Evolutionary conservation across 2,888 invertebrate species (phyloP).

Genomic region (Dastarcus helophoroides): DNA sequence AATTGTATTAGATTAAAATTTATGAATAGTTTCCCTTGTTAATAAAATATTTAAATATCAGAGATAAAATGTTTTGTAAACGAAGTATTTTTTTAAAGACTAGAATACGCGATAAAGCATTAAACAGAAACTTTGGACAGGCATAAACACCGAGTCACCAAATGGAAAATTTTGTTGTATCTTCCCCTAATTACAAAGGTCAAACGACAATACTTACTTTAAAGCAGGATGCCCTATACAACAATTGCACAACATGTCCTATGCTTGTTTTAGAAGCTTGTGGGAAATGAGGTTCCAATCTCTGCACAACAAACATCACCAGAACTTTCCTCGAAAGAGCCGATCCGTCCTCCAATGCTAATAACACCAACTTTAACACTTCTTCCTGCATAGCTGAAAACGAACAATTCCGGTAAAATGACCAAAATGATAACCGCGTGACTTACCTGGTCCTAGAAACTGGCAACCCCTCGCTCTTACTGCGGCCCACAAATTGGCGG

Average conservation of each 20-base stretch:
- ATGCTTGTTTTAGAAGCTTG: slow-evolving; percentile 98
- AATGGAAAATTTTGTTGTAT: no score
- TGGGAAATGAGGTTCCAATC: slow-evolving; percentile 87
- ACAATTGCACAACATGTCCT: slow-evolving; percentile 95
- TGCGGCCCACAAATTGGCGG: slow-evolving; percentile 93
- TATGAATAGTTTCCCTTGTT: no score
- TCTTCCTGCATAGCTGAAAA: slow-evolving; percentile 91
- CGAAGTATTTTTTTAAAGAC: no score
- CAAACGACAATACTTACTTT: slow-evolving; percentile 62
- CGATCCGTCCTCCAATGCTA: slow-evolving; percentile 91
- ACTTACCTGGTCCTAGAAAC: slow-evolving; percentile 74
- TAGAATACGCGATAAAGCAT: no score
- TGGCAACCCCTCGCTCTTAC: slow-evolving; percentile 95
- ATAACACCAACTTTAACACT: slow-evolving; percentile 82
- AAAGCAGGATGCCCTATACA: slow-evolving; percentile 97
- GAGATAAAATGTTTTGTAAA: no score
- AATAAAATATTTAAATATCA: no score
- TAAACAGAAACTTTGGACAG: no score
- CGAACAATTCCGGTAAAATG: no score
- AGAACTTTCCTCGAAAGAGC: slow-evolving; percentile 87
- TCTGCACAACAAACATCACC: slow-evolving; percentile 97
- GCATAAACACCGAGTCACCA: no score
- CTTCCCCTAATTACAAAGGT: slow-evolving; percentile 2
- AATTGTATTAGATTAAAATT: no score
- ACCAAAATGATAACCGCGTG: not conserved